These are phyloP conservation scores for Trachymyrmex cornetzi DNA, from an alignment of 1,140 invertebrate species.

Conservation along the genomic window DNA sequence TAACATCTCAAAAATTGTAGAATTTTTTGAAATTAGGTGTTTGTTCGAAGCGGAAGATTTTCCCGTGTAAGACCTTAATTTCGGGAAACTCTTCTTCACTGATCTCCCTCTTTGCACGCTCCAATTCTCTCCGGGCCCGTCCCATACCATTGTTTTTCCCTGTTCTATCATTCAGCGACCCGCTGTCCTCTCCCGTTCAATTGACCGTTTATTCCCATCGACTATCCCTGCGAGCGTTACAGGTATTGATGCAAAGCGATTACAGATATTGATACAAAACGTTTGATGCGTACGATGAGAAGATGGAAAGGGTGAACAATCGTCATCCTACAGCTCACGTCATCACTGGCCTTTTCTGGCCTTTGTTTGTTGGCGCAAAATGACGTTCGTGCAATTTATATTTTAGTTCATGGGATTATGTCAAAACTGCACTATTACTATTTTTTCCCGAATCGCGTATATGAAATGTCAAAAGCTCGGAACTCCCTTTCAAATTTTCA, in stretches of 20 bases:
- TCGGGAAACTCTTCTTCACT: background rate
- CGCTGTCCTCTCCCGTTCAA: background rate
- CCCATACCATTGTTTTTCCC: conserved; percentile 28
- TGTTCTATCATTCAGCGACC: conserved; percentile 24
- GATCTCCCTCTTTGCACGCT: conserved; percentile 37
- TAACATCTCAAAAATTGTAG: background rate
- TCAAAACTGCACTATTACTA: background rate
- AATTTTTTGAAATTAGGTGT: background rate
- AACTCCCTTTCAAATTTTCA: background rate
- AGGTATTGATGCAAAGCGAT: conserved; percentile 47
- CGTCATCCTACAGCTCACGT: background rate
- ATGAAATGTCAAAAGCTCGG: background rate
- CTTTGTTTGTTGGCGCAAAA: background rate
- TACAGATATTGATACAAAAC: conserved; percentile 45
- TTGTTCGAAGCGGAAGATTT: background rate
- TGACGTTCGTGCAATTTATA: background rate
- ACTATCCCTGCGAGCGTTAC: background rate
- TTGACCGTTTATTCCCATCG: conserved; percentile 21
- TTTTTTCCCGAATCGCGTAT: conserved; percentile 14
- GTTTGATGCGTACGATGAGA: no score
- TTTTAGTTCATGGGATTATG: background rate
- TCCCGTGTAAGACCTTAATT: conserved; percentile 26
- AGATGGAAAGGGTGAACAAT: background rate
- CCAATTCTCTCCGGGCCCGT: conserved; percentile 14
- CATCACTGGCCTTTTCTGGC: background rate